Evolutionary conservation across 2,888 invertebrate genomes (phyloP).

Genomic region (Griposia aprilina): DNA sequence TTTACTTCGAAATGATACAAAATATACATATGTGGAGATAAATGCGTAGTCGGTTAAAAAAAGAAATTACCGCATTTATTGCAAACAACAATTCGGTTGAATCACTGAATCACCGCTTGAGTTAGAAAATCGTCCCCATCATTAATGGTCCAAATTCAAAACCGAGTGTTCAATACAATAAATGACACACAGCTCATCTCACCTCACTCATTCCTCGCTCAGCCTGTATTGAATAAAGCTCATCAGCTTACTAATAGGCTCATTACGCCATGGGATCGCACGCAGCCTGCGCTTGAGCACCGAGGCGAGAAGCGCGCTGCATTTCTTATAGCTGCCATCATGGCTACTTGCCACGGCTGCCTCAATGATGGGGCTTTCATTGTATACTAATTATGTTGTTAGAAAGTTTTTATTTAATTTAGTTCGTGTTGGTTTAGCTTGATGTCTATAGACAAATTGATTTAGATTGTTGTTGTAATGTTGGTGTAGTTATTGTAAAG

Average conservation of each 20-base stretch:
- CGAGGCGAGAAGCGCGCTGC: constrained; percentile 37
- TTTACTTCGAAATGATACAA: too few relatives aligned
- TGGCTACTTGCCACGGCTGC: constrained; percentile 42
- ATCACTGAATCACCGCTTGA: too few relatives aligned
- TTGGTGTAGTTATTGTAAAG: constrained; percentile 1
- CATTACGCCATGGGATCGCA: constrained; percentile 38
- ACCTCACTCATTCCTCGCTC: constrained; percentile 13
- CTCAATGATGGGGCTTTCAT: constrained; percentile 38
- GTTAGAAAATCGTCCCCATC: too few relatives aligned
- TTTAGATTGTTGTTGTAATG: constrained; percentile 19
- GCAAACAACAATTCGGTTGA: too few relatives aligned
- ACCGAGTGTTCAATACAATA: too few relatives aligned
- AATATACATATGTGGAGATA: too few relatives aligned
- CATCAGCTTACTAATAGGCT: constrained; percentile 42
- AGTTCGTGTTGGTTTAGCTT: constrained; percentile 4
- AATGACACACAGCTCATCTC: constrained; percentile 15
- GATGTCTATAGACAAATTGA: constrained; percentile 46
- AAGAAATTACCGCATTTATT: too few relatives aligned
- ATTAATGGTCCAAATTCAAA: background rate
- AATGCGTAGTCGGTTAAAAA: too few relatives aligned
- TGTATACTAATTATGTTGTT: constrained; percentile 60
- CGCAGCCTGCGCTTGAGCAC: constrained; percentile 51
- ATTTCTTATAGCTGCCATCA: constrained; percentile 26
- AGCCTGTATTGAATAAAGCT: constrained; percentile 21
- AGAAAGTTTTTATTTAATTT: constrained; percentile 36